phyloP scores from a whole-genome alignment of 2,113 vertebrate species.

The Prunella fulvescens region DNA sequence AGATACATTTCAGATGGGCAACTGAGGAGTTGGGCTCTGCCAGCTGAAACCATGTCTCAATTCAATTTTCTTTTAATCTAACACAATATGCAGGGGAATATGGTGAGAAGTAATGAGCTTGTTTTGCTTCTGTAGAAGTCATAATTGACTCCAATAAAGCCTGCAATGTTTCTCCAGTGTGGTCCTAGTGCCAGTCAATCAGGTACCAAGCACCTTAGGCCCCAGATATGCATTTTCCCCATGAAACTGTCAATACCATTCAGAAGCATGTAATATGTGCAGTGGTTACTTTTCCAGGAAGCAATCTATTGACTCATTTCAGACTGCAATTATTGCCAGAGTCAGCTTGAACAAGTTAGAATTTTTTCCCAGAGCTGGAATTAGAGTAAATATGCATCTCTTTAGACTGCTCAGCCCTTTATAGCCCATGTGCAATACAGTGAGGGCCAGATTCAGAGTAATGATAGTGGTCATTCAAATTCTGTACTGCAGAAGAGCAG shows the following conservation, averaged over 20 bases:
- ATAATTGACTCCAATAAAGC: neutral
- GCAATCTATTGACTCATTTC: neutral
- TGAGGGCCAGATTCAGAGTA: neutral
- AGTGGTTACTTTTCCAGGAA: neutral
- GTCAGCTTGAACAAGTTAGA: neutral
- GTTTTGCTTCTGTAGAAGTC: neutral
- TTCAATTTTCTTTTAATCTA: constrained; percentile 1
- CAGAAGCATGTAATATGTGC: neutral
- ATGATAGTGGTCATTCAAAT: neutral
- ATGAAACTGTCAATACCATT: neutral
- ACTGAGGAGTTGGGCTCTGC: neutral
- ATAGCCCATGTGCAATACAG: neutral
- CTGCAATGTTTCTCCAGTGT: neutral
- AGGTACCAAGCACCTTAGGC: neutral
- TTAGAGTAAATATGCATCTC: neutral
- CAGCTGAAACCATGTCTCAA: neutral
- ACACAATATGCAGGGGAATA: neutral
- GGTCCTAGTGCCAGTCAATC: neutral
- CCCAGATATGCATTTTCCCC: neutral
- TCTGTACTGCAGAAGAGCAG: neutral
- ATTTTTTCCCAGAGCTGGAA: neutral
- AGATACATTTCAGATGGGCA: neutral
- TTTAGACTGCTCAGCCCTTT: neutral
- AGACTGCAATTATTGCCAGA: neutral
- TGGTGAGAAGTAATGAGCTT: neutral